Conservation (phyloP, 1,140 invertebrate species). For the Lepidurus apus region DNA sequence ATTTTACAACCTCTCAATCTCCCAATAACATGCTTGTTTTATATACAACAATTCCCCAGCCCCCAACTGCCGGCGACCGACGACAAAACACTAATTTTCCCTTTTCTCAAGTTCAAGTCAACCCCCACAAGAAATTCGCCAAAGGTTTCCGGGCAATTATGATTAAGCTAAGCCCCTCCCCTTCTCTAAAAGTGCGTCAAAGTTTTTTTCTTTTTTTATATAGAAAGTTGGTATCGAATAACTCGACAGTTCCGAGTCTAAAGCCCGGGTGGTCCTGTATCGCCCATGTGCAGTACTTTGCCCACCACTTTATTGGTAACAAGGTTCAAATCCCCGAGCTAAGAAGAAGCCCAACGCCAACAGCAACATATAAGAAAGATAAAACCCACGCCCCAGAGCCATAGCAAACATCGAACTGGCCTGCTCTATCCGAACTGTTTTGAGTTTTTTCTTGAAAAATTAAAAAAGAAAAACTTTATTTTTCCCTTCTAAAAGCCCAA, state of each 20-base stretch:
- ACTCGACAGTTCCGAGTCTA: background rate
- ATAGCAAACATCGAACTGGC: background rate
- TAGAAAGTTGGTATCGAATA: background rate
- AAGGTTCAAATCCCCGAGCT: slow-evolving; percentile 15
- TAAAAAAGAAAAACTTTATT: too few species aligned
- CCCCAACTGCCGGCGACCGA: slow-evolving; percentile 6
- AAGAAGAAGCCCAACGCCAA: slow-evolving; percentile 1
- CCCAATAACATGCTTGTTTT: slow-evolving; percentile 7
- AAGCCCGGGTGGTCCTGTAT: background rate
- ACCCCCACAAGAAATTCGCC: background rate
- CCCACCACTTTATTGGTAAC: slow-evolving; percentile 21
- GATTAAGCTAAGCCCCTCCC: background rate
- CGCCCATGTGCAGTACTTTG: slow-evolving; percentile 17
- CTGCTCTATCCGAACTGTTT: background rate
- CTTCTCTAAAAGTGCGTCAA: background rate
- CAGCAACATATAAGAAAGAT: background rate
- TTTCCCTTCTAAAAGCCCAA: too few species aligned
- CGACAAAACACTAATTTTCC: background rate
- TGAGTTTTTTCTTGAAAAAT: background rate
- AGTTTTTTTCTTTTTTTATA: background rate
- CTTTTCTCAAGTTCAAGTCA: background rate
- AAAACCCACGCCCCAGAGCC: background rate
- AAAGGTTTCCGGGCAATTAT: background rate
- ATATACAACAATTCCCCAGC: slow-evolving; percentile 3
- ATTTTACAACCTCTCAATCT: slow-evolving; percentile 13